phyloP scores from a whole-genome alignment of 2,888 invertebrate species.

The Cerastoderma edule region DNA sequence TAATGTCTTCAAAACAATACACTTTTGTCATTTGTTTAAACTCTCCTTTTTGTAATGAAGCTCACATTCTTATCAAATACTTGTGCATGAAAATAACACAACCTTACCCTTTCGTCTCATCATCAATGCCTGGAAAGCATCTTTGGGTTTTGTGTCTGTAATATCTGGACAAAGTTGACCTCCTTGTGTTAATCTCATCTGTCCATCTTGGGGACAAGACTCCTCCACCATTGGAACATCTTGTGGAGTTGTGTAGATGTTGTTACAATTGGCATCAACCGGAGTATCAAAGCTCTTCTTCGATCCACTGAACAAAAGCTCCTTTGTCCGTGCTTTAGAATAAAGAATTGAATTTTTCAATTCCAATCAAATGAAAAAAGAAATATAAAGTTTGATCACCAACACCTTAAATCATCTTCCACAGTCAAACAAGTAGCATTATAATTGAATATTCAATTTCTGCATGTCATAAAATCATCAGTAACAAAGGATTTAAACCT shows the following conservation, averaged over 20 bases:
- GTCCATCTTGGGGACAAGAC: conserved; percentile 10
- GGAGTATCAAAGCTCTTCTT: conserved; percentile 54
- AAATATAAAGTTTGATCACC: too few species aligned
- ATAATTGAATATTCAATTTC: too few species aligned
- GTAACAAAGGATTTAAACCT: too few species aligned
- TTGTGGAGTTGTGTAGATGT: conserved; percentile 39
- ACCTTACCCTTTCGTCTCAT: conserved; percentile 43
- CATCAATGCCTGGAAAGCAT: conserved; percentile 53
- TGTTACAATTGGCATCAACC: conserved; percentile 64
- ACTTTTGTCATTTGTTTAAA: too few species aligned
- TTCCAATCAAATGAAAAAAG: too few species aligned
- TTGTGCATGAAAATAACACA: too few species aligned
- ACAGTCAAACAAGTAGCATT: too few species aligned
- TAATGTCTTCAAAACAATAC: too few species aligned
- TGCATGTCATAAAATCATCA: too few species aligned
- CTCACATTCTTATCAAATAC: too few species aligned
- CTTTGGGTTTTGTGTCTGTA: conserved; percentile 31
- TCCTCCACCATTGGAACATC: conserved; percentile 44
- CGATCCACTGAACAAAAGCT: conserved; percentile 67
- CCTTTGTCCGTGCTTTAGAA: conserved; percentile 68
- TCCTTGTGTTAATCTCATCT: conserved; percentile 39
- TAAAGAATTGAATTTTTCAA: neutral
- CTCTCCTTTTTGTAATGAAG: too few species aligned
- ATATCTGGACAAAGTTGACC: conserved; percentile 36
- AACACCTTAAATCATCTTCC: too few species aligned